A percentile compares a stretch with the other conserved stretches of the same genome.
Conservation (phyloP, 1,140 invertebrate genomes). For the Neodiprion lecontei region DNA sequence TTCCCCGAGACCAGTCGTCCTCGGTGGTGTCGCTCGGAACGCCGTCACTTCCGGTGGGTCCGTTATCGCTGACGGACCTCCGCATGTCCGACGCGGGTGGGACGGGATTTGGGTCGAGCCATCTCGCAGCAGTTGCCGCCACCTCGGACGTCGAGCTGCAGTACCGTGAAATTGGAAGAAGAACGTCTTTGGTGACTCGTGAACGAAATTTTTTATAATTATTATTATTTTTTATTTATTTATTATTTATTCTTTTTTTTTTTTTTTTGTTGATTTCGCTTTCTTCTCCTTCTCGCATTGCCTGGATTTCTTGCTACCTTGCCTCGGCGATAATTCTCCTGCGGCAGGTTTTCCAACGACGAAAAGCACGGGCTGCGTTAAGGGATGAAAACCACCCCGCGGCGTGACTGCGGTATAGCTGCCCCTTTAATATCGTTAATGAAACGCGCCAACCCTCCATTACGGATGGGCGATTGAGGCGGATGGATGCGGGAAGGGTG, state of each 20-base stretch:
- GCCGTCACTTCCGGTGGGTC: constrained; percentile 65
- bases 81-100: constrained; percentile 52
- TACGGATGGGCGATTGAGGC: neutral
- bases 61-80: constrained; percentile 60
- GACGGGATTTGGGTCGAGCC: constrained; percentile 53
- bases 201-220: too few relatives aligned
- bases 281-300: too few relatives aligned
- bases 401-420: neutral
- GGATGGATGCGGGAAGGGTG: neutral
- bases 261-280: too few relatives aligned
- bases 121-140: constrained; percentile 37
- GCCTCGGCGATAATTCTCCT: too few relatives aligned
- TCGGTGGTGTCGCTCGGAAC: constrained; percentile 71
- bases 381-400: neutral
- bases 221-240: too few relatives aligned
- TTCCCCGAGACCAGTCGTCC: constrained; percentile 73
- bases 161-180: neutral
- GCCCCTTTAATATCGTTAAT: neutral
- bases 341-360: too few relatives aligned
- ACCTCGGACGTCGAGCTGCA: constrained; percentile 56
- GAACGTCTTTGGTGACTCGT: neutral
- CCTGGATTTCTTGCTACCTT: too few relatives aligned
- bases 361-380: neutral
- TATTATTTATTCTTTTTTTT: too few relatives aligned
- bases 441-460: neutral